Base-by-base conservation (phyloP, 2,113 vertebrate genomes). In the Chaenogobius annularis region DNA sequence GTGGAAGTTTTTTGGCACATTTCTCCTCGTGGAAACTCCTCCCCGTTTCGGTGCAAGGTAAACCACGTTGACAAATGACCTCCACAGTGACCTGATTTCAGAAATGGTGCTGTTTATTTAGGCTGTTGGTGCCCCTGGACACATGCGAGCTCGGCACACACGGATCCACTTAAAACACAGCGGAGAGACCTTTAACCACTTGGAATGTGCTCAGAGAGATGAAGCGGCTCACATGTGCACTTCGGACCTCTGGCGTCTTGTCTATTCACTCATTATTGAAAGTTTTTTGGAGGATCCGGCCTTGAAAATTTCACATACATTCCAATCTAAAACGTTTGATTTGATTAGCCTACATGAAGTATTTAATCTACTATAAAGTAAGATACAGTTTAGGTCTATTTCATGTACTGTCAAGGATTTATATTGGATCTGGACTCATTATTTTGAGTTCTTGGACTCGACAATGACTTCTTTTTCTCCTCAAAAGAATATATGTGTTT, bases 141-240 rank as follows among this genome's bases (percentile, higher is more conserved):
- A n/a, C 17, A 19, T n/a, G 5, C 50, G 17, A 52, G 50, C 15
- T 5, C 15, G 55, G 69, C 76, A 69, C 84, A 83, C 50, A 72
- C 73, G 68, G 77, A 74, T 74, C 73, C 70, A 84, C 79, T 88
- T 81, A 78, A 80, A 85, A 81, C 73, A 54, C 48, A 70, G 84
- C 77, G 47, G 48, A 68, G 79, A 77, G 77, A 47, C 9, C 47
- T 3, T 37, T 68, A n/a, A 40, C 52, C 31, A 8, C 19, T 1
- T 71, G 40, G 19, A 23, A 43, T 22, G 52, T 17, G 40, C 10
- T 0, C 70, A 22, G 14, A 10, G 35, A 47, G 8, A 40, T 40
- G n/a, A 75, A 9, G 12, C 35, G 10, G 47, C 47, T 17, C 13
- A 48, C 13, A 52, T 52, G 48, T 19, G 17, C 50, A 10, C 19